phyloP scores from a whole-genome alignment of 2,797 vertebrate genomes.

The Limosa lapponica region DNA sequence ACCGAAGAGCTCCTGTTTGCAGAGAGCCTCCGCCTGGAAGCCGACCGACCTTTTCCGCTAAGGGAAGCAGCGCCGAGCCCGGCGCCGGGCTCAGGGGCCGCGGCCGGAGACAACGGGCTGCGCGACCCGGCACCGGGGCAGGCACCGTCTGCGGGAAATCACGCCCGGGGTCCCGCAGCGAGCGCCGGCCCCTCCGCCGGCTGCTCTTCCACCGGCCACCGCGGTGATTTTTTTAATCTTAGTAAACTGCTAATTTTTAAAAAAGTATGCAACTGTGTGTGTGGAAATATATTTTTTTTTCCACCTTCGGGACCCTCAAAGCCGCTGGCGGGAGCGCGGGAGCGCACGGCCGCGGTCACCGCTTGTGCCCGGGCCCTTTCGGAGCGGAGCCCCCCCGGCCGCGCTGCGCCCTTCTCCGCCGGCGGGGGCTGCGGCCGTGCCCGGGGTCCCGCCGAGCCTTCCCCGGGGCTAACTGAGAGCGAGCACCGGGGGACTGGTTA shows the following conservation, averaged over 20 bases:
- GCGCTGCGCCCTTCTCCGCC: background rate
- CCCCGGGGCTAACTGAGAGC: background rate
- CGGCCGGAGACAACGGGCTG: background rate
- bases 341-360: background rate
- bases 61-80: constrained; percentile 1
- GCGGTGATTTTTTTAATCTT: background rate
- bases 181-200: background rate
- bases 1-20: background rate
- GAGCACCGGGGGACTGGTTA: background rate
- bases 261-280: rapidly evolving
- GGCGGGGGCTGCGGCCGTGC: background rate
- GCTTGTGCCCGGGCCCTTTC: background rate
- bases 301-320: background rate
- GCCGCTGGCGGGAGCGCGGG: background rate
- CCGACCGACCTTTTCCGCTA: constrained; percentile 15
- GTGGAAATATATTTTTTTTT: background rate
- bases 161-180: background rate
- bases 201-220: background rate
- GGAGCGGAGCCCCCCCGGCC: background rate
- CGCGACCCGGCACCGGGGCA: background rate
- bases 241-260: background rate
- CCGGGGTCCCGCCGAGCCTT: background rate
- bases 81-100: constrained; percentile 21
- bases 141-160: background rate
- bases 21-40: background rate